These are phyloP conservation scores for Drosophila tani DNA, from an alignment of 1,140 invertebrate genomes.

Conservation along the genomic window DNA sequence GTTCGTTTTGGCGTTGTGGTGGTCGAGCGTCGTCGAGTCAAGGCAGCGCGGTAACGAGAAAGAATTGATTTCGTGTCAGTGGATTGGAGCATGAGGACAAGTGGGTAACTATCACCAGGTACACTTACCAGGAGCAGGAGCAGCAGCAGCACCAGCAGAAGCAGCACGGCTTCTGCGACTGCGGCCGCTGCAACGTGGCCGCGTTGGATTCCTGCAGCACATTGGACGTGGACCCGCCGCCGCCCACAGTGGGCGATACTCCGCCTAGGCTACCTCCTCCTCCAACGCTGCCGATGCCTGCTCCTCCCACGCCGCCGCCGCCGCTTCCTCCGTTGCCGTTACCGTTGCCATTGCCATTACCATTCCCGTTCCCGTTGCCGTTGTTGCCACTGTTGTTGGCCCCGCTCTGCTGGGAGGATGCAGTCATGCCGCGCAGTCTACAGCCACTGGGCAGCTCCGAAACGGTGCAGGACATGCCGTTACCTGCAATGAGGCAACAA, in stretches of 20 bases:
- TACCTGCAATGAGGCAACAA: slow-evolving; percentile 13
- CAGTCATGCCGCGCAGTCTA: slow-evolving; percentile 84
- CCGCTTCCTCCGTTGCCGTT: slow-evolving; percentile 31
- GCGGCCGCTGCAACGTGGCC: slow-evolving; percentile 67
- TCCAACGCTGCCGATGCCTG: slow-evolving; percentile 21
- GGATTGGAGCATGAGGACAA: slow-evolving; percentile 19
- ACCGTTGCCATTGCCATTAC: slow-evolving; percentile 47
- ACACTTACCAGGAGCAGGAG: slow-evolving; percentile 89
- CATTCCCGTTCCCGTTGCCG: slow-evolving; percentile 56
- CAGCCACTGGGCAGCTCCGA: slow-evolving; percentile 84
- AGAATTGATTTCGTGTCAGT: slow-evolving; percentile 51
- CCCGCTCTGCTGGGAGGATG: slow-evolving; percentile 67
- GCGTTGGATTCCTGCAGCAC: slow-evolving; percentile 75
- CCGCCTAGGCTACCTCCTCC: slow-evolving; percentile 33
- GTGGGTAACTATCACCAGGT: slow-evolving; percentile 18
- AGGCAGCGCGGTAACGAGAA: slow-evolving; percentile 38
- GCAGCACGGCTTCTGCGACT: slow-evolving; percentile 87
- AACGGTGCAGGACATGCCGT: slow-evolving; percentile 83
- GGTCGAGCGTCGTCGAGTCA: slow-evolving; percentile 29
- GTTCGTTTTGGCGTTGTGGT: slow-evolving; percentile 29
- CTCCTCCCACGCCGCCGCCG: slow-evolving; percentile 28
- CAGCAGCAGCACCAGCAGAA: slow-evolving; percentile 90
- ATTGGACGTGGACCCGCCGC: slow-evolving; percentile 63
- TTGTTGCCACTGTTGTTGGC: slow-evolving; percentile 52
- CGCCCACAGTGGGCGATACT: slow-evolving; percentile 44